phyloP scores from a whole-genome alignment of 2,113 vertebrate species.

The Strigops habroptila region DNA sequence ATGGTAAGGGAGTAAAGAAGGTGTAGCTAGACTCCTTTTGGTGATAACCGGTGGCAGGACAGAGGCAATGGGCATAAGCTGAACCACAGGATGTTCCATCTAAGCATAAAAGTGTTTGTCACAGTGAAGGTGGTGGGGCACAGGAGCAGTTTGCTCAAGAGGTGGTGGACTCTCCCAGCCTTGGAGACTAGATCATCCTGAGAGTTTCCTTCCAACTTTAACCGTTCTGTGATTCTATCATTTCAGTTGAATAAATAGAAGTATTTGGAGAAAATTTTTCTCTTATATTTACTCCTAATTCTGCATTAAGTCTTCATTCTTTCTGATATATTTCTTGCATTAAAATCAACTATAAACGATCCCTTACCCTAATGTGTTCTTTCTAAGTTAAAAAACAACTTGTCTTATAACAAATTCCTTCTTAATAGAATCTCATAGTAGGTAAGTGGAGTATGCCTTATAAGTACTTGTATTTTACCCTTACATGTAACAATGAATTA shows the following conservation, averaged over 20 bases:
- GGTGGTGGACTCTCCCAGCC: background rate
- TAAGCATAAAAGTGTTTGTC: background rate
- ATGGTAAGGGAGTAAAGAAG: background rate
- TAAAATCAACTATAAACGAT: background rate
- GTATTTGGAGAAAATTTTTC: background rate
- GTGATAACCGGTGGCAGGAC: background rate
- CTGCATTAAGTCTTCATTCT: background rate
- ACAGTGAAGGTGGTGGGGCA: background rate
- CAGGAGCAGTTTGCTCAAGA: background rate
- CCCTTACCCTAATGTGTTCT: background rate
- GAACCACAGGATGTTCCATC: background rate
- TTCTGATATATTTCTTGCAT: background rate
- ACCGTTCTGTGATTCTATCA: background rate
- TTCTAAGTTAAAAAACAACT: background rate
- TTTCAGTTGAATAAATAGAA: background rate
- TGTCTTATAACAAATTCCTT: background rate
- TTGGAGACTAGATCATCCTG: background rate
- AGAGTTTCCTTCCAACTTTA: background rate
- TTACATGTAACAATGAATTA: conserved; percentile 49
- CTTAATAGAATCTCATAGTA: background rate
- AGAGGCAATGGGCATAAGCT: background rate
- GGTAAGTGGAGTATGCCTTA: conserved; percentile 25
- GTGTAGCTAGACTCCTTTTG: background rate
- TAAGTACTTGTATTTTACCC: background rate
- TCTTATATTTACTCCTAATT: background rate